phyloP scores from a whole-genome alignment of 1,140 invertebrate genomes.

The Tigriopus japonicus region DNA sequence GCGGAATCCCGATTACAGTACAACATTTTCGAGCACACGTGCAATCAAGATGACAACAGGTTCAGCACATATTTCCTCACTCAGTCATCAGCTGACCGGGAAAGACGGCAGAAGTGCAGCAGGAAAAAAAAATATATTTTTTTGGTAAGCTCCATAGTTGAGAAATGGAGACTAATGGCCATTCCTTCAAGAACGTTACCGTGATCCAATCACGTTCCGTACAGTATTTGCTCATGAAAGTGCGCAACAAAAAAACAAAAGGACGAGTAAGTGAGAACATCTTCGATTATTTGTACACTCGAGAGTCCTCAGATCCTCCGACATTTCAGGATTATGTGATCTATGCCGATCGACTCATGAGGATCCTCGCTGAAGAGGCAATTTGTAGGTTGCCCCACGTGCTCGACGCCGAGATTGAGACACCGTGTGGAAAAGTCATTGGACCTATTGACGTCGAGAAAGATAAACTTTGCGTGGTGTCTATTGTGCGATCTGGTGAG shows the following conservation, averaged over 20 bases:
- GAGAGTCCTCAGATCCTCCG: background rate
- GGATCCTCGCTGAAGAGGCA: conserved; percentile 14
- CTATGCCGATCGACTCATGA: conserved; percentile 10
- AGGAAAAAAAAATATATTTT: no score
- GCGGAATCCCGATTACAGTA: no score
- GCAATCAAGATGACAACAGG: background rate
- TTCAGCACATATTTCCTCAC: background rate
- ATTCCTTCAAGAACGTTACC: conserved; percentile 4
- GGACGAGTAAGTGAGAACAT: background rate
- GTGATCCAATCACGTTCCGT: conserved; percentile 6
- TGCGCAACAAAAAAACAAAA: conserved; percentile 1
- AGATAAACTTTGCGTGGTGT: conserved; percentile 6
- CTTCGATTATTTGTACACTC: background rate
- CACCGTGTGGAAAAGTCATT: conserved; percentile 4
- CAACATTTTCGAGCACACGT: no score
- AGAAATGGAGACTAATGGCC: no score
- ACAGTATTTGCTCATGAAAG: conserved; percentile 3
- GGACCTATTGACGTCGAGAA: background rate
- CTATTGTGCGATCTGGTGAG: conserved; percentile 4
- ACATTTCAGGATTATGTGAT: conserved; percentile 1
- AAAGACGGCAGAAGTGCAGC: no score
- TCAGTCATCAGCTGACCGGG: no score
- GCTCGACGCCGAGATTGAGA: conserved; percentile 1
- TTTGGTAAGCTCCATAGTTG: no score
- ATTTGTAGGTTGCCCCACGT: conserved; percentile 10